A percentile compares a stretch with the other conserved stretches of the same genome.
Conservation (phyloP, 1,140 invertebrate genomes). For the Scaptomyza graminum region DNA sequence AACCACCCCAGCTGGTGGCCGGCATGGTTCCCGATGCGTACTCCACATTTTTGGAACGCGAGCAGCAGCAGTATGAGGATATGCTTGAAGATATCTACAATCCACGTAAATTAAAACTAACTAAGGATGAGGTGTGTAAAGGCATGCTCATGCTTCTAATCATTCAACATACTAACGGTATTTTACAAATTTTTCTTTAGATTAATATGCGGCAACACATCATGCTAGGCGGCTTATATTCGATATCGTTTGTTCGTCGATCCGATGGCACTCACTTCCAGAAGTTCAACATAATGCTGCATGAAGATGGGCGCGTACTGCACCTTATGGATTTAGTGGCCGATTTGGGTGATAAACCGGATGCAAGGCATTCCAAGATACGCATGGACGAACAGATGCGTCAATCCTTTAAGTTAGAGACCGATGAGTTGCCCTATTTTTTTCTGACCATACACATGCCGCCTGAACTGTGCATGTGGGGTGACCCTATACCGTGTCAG, state of each 20-base stretch:
- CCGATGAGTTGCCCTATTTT: constrained; percentile 51
- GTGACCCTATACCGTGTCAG: constrained; percentile 61
- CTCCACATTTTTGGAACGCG: constrained; percentile 41
- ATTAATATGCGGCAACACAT: constrained; percentile 68
- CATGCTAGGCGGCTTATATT: constrained; percentile 67
- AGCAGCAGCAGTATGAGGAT: constrained; percentile 55
- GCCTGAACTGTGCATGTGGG: constrained; percentile 61
- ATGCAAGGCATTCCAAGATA: neutral
- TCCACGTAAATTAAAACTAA: constrained; percentile 50
- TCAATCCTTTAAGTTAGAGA: constrained; percentile 1
- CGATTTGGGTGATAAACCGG: neutral
- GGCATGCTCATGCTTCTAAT: no score
- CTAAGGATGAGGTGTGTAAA: constrained; percentile 44
- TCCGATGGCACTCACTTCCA: constrained; percentile 43
- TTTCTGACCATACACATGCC: constrained; percentile 55
- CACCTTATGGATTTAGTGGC: constrained; percentile 40
- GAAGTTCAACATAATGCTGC: constrained; percentile 60
- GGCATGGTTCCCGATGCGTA: constrained; percentile 58
- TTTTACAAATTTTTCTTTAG: constrained; percentile 14
- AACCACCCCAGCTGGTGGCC: constrained; percentile 19
- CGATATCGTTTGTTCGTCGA: constrained; percentile 50
- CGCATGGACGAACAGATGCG: neutral
- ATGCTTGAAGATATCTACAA: constrained; percentile 57
- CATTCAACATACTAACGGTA: neutral
- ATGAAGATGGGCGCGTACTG: constrained; percentile 58